Evolutionary conservation across 1,140 invertebrate species (phyloP).

Genomic region (Drosophila tristis): DNA sequence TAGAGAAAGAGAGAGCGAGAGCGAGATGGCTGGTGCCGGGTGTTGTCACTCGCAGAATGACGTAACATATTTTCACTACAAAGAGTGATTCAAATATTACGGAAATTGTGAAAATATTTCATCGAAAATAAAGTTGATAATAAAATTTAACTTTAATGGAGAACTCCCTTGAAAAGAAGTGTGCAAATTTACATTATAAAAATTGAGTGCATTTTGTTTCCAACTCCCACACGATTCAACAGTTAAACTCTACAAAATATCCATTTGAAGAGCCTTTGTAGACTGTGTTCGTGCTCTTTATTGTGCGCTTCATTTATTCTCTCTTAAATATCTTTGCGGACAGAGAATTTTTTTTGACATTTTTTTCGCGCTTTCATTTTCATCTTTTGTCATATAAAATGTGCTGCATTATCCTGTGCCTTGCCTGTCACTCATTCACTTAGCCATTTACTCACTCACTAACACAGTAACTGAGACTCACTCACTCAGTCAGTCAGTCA

Average conservation of each 20-base stretch:
- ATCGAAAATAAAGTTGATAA: no score
- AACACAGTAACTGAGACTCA: constrained; percentile 11
- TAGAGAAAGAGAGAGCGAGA: constrained; percentile 22
- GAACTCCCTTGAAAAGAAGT: background rate
- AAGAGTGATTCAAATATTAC: no score
- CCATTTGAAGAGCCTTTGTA: constrained; percentile 8
- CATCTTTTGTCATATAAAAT: constrained; percentile 59
- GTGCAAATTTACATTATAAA: no score
- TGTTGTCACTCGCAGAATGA: constrained; percentile 62
- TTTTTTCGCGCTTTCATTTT: constrained; percentile 65
- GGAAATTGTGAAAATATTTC: background rate
- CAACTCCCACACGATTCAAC: constrained; percentile 41
- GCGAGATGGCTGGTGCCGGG: constrained; percentile 40
- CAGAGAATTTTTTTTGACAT: constrained; percentile 11
- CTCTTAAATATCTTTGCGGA: constrained; percentile 23
- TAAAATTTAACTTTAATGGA: no score
- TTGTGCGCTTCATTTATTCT: constrained; percentile 1
- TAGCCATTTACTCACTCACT: constrained; percentile 27
- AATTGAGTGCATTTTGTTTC: background rate
- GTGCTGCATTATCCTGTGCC: constrained; percentile 52
- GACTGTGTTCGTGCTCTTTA: constrained; percentile 21
- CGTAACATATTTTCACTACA: constrained; percentile 43
- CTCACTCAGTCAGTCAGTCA: constrained; percentile 26
- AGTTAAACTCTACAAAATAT: constrained; percentile 64
- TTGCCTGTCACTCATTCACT: constrained; percentile 24